Evolutionary conservation across 2,888 invertebrate species (phyloP).

Genomic region (Elgonia sp.): DNA sequence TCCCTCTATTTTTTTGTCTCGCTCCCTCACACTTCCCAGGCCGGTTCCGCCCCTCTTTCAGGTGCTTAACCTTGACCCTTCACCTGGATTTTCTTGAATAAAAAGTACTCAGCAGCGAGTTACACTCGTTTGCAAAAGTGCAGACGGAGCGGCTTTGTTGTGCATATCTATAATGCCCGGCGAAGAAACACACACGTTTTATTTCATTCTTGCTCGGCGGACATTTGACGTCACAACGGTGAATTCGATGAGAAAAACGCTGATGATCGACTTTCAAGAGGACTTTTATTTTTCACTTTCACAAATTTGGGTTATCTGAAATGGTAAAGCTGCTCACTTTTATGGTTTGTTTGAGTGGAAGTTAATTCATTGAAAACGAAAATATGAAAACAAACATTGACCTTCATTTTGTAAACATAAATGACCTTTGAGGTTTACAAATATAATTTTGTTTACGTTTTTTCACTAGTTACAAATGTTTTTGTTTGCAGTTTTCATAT

Average conservation of each 20-base stretch:
- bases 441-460: too few species aligned
- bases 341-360: too few species aligned
- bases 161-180: slow-evolving; percentile 36
- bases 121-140: slow-evolving; percentile 45
- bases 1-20: neutral
- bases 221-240: slow-evolving; percentile 3
- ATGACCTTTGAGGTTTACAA: too few species aligned
- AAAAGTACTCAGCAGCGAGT: slow-evolving; percentile 48
- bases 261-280: slow-evolving; percentile 8
- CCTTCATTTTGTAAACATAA: too few species aligned
- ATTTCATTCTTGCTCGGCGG: neutral
- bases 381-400: too few species aligned
- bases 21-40: neutral
- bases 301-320: slow-evolving; percentile 5
- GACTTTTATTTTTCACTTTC: neutral
- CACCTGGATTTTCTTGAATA: slow-evolving; percentile 47
- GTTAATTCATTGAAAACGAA: too few species aligned
- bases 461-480: too few species aligned
- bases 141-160: slow-evolving; percentile 50
- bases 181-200: neutral
- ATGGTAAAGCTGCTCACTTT: neutral
- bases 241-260: slow-evolving; percentile 9
- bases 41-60: neutral
- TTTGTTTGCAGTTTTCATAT: too few species aligned
- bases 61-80: slow-evolving; percentile 61